Evolutionary conservation across 2,113 vertebrate species (phyloP).

Genomic region (Mungos mungo): DNA sequence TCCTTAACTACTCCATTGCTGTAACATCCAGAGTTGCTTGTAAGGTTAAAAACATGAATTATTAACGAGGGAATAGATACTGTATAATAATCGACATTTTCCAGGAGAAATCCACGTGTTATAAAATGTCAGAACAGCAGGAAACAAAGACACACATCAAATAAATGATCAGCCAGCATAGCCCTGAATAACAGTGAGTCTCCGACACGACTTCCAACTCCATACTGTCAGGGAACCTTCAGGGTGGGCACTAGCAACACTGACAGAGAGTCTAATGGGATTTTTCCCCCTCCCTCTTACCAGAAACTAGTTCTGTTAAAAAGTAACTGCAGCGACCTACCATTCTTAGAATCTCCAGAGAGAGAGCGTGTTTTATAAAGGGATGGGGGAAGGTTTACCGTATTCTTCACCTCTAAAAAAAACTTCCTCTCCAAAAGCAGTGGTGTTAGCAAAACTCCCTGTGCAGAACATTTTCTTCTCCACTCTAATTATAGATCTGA

Average conservation of each 20-base stretch:
- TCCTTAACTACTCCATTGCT: not conserved
- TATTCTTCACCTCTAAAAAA: conserved; percentile 36
- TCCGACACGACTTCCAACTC: not conserved
- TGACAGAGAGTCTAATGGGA: not conserved
- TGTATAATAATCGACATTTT: not conserved
- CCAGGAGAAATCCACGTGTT: not conserved
- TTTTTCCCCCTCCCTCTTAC: not conserved
- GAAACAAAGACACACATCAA: conserved; percentile 48
- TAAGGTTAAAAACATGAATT: conserved; percentile 65
- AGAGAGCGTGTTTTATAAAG: not conserved
- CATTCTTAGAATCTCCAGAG: not conserved
- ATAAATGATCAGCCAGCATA: not conserved
- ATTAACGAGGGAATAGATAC: conserved; percentile 15
- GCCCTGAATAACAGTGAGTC: not conserved
- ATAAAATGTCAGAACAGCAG: conserved; percentile 44
- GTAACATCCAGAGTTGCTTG: not conserved
- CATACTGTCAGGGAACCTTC: not conserved
- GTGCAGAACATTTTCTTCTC: conserved; percentile 63
- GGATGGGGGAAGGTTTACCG: not conserved
- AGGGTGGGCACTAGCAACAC: not conserved
- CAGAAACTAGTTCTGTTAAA: conserved; percentile 6
- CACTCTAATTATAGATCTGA: conserved; percentile 66
- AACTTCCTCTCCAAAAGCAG: conserved; percentile 35
- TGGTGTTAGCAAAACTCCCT: conserved; percentile 54
- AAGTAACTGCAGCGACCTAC: not conserved